Evolutionary conservation across 53 echinoderm and acorn worm species (phyloP).

Genomic region (Temnopleurus reevesii): DNA sequence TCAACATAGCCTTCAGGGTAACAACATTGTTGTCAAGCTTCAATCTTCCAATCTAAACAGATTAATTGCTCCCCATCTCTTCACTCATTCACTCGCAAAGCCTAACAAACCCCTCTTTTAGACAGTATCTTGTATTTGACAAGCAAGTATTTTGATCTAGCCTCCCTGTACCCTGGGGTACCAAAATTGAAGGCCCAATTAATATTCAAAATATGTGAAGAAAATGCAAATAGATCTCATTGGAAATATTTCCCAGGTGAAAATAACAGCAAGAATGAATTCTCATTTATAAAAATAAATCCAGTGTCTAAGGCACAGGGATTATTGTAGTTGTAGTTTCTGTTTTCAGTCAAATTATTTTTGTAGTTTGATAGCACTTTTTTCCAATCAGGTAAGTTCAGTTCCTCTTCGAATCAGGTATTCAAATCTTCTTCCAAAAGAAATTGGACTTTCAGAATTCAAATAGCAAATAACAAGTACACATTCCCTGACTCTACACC

Average conservation of each 20-base stretch:
- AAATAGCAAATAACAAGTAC: too few relatives aligned
- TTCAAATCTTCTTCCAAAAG: too few relatives aligned
- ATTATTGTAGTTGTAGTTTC: too few relatives aligned
- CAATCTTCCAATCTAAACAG: slow-evolving; percentile 5
- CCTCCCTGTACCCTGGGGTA: background rate
- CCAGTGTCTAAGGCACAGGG: background rate
- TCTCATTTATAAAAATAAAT: background rate
- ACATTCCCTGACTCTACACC: too few relatives aligned
- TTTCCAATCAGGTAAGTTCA: too few relatives aligned
- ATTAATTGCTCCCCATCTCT: background rate
- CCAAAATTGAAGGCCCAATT: background rate
- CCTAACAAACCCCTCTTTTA: slow-evolving; percentile 1
- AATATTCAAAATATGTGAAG: too few relatives aligned
- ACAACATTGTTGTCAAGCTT: slow-evolving; percentile 1
- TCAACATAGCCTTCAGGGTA: background rate
- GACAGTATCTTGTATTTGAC: background rate
- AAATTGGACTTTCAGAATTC: too few relatives aligned
- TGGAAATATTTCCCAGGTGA: too few relatives aligned
- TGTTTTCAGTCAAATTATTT: too few relatives aligned
- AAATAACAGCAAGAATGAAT: background rate
- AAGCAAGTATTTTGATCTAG: background rate
- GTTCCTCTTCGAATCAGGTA: too few relatives aligned
- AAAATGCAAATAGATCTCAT: too few relatives aligned
- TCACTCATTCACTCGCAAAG: background rate
- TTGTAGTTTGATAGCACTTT: too few relatives aligned